phyloP scores from a whole-genome alignment of 2,113 vertebrate genomes.

The Gavialis gangeticus region DNA sequence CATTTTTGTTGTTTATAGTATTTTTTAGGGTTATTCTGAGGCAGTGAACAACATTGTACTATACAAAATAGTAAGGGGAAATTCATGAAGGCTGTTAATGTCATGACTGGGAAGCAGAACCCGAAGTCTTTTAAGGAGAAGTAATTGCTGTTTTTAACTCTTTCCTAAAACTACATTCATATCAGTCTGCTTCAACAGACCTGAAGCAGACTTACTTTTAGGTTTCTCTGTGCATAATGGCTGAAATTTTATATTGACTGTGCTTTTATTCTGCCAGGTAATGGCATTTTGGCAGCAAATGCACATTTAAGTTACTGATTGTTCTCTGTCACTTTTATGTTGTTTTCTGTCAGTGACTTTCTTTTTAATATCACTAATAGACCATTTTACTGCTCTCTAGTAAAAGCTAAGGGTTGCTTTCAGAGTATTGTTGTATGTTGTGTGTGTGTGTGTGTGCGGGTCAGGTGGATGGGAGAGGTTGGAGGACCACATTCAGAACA shows the following conservation, averaged over 20 bases:
- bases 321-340: background rate
- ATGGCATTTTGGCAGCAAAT: background rate
- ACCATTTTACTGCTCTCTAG: background rate
- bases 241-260: background rate
- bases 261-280: background rate
- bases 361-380: background rate
- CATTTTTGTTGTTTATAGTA: background rate
- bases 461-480: background rate
- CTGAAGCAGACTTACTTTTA: background rate
- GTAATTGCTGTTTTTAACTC: background rate
- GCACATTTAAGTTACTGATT: background rate
- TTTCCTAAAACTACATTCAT: background rate
- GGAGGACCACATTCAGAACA: background rate
- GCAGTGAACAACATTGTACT: background rate
- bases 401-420: background rate
- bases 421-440: background rate
- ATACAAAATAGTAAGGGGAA: background rate
- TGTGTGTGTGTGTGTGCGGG: background rate
- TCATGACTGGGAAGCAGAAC: background rate
- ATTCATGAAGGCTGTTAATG: background rate
- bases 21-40: background rate
- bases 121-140: background rate
- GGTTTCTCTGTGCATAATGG: background rate
- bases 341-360: background rate
- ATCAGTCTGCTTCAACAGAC: background rate